Base-by-base conservation (phyloP, 2,888 invertebrate species). In the Eupithecia vulgata region DNA sequence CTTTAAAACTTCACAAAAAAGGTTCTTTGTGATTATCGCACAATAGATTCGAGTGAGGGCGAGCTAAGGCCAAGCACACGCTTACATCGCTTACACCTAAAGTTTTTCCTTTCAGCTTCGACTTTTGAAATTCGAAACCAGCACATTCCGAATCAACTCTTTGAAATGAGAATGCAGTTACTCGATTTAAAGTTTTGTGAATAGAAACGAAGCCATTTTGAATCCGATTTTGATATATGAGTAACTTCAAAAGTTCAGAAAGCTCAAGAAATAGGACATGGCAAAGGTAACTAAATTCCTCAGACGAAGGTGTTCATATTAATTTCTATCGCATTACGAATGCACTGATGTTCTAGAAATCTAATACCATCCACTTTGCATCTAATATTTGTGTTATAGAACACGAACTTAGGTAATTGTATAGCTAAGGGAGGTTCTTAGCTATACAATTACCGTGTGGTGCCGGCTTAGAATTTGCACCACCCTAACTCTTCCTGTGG, bases 21-120 rank as follows among this genome's bases (percentile, higher is more conserved):
- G 75, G 71, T 72, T 77, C 69, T 75, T 76, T 78, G 75, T 77
- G 67, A 76, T 70, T 73, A 70, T 74, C 77, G 74, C 72, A 78
- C 75, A 78, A 78, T 72, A 76, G 76, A 73, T 76, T 77, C 67
- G 65, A 80, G 76, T 77, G 76, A 73, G 73, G 77, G 75, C 65
- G 72, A 66, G 64, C 62, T 61, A 45, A 67, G 61, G 66, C 57
- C 65, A 40, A 10, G 8, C 67, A 70, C 62, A 75, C 65, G 6
- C 37, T 57, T 25, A 57, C 13, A 25, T 57, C 57, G 25, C 57
- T 13, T 57, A 57, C 25, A 37, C 37, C n/a, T 59, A 40, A 42
- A 42, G 40, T 30, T 30, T 30, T 61, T 40, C 37, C 3, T 68
- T 48, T 37, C 67, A 37, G 48, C 17, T 21, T 17, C 48, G 34